These are phyloP conservation scores for Phaonia tiefii DNA, from an alignment of 2,888 invertebrate species.

Conservation along the genomic window DNA sequence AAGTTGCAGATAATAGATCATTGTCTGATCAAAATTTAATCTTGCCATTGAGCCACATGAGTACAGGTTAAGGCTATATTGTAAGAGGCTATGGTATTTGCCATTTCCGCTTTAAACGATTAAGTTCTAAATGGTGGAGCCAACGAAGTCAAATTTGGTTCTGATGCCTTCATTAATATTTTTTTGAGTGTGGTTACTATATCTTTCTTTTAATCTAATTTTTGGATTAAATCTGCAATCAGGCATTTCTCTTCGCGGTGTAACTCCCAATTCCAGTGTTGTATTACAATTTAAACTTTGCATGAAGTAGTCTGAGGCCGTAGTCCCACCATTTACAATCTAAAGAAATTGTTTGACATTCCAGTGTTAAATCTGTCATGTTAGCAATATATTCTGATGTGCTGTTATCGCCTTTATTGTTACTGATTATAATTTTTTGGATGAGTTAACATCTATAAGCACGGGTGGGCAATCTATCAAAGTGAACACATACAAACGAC, in stretches of 20 bases:
- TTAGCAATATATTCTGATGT: not conserved
- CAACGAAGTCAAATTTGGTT: slow-evolving; percentile 76
- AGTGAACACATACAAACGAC: too few relatives aligned
- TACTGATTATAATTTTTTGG: not conserved
- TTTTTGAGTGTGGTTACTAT: slow-evolving; percentile 31
- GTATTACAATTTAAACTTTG: too few relatives aligned
- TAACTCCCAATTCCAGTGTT: slow-evolving; percentile 37
- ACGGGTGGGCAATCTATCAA: too few relatives aligned
- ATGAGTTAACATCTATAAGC: too few relatives aligned
- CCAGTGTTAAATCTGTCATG: too few relatives aligned
- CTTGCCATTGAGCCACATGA: slow-evolving; percentile 46
- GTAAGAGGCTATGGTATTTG: slow-evolving; percentile 47
- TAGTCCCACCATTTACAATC: slow-evolving; percentile 59
- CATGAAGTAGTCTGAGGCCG: too few relatives aligned
- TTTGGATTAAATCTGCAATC: slow-evolving; percentile 37
- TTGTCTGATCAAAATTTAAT: slow-evolving; percentile 75
- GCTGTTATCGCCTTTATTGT: not conserved
- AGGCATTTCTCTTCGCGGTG: slow-evolving; percentile 40
- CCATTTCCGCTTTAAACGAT: slow-evolving; percentile 68
- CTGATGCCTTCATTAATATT: slow-evolving; percentile 72
- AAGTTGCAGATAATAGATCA: slow-evolving; percentile 72
- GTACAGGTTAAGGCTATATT: slow-evolving; percentile 7
- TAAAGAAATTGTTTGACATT: not conserved
- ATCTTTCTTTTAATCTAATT: not conserved
- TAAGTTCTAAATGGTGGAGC: slow-evolving; percentile 76